Percentiles rank a stretch among this genome's conserved stretches.
phyloP scores from a whole-genome alignment of 2,888 invertebrate genomes.

The Stenodema calcarata region DNA sequence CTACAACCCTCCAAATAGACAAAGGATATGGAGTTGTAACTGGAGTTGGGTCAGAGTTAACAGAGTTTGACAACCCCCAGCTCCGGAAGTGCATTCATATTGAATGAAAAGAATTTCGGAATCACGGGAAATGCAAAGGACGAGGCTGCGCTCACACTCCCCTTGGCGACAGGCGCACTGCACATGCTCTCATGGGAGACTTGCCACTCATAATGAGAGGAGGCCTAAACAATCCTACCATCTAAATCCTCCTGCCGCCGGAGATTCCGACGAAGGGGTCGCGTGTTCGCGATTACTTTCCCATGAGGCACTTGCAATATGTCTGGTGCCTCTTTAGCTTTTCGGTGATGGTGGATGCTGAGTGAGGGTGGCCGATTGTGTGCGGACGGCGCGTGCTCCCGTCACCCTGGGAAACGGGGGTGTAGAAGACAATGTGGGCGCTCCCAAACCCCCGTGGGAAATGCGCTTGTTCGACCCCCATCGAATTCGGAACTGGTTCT shows the following conservation, averaged over 20 bases:
- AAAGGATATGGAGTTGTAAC: no score
- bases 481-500: constrained; percentile 19
- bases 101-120: constrained; percentile 6
- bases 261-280: background rate
- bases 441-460: constrained; percentile 22
- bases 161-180: background rate
- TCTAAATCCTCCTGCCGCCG: constrained; percentile 6
- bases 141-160: background rate
- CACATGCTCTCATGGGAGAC: constrained; percentile 36
- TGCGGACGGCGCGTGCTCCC: constrained; percentile 28
- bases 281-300: constrained; percentile 46
- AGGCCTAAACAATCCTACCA: background rate
- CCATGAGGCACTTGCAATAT: constrained; percentile 49
- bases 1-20: no score
- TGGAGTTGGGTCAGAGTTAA: background rate
- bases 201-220: constrained; percentile 12
- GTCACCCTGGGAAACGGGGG: constrained; percentile 45
- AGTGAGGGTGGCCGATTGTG: background rate
- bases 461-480: background rate
- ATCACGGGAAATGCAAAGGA: constrained; percentile 4
- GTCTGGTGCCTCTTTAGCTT: constrained; percentile 44
- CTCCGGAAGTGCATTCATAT: background rate
- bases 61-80: background rate
- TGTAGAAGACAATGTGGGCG: background rate
- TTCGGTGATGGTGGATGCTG: background rate